Evolutionary conservation across 2,888 invertebrate species (phyloP).

Genomic region (Acanthosepion esculentum): DNA sequence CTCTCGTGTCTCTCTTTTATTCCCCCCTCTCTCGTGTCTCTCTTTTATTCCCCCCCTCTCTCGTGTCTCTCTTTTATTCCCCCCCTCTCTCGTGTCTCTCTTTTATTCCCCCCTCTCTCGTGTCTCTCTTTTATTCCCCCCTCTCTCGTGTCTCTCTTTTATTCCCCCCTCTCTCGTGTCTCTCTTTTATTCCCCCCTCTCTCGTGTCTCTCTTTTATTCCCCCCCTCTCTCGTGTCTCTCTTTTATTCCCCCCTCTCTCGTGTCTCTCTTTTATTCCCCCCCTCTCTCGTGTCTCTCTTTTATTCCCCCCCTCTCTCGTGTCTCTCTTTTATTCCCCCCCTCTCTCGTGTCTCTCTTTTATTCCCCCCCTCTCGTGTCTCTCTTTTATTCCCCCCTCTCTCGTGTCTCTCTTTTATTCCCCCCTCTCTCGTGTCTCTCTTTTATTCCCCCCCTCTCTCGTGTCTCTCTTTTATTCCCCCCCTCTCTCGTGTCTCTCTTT

Average conservation of each 20-base stretch:
- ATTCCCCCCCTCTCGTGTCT: rapidly evolving
- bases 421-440: neutral
- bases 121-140: rapidly evolving
- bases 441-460: neutral
- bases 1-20: rapidly evolving
- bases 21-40: rapidly evolving
- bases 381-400: neutral
- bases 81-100: rapidly evolving
- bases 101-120: neutral
- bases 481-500: rapidly evolving
- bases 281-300: no score
- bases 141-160: neutral
- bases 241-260: neutral
- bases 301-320: rapidly evolving
- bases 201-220: rapidly evolving
- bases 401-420: neutral
- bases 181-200: neutral
- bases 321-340: neutral
- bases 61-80: rapidly evolving
- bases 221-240: neutral
- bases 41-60: neutral
- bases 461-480: no score
- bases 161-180: neutral
- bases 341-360: no score
- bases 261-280: neutral